Evolutionary conservation across 2,888 invertebrate species (phyloP).

Genomic region (Eudemis profundana): DNA sequence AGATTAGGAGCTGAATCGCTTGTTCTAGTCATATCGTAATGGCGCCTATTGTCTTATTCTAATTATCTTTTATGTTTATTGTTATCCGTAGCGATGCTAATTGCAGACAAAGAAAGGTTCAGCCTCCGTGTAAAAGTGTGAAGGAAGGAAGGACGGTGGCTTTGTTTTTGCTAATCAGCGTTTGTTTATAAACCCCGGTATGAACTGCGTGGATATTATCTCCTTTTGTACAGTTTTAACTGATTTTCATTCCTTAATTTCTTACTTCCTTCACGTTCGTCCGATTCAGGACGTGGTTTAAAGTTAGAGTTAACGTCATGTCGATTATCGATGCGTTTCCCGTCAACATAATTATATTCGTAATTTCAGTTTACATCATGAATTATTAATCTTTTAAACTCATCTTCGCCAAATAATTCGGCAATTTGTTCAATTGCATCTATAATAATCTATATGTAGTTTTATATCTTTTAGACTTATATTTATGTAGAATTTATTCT

Average conservation of each 20-base stretch:
- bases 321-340: neutral
- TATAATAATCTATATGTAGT: no score
- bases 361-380: neutral
- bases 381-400: neutral
- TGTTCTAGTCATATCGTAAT: constrained; percentile 12
- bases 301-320: neutral
- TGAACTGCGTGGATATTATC: constrained; percentile 5
- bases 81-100: constrained; percentile 16
- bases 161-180: constrained; percentile 19
- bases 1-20: constrained; percentile 8
- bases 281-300: neutral
- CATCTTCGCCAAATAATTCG: neutral
- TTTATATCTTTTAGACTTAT: no score
- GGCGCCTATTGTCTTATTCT: constrained; percentile 7
- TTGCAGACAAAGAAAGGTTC: constrained; percentile 29
- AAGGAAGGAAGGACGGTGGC: constrained; percentile 8
- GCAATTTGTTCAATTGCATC: no score
- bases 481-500: no score
- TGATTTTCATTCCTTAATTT: constrained; percentile 8
- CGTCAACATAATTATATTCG: neutral
- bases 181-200: constrained; percentile 5
- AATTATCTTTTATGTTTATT: constrained; percentile 23
- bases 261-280: constrained; percentile 1
- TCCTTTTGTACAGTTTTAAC: constrained; percentile 9
- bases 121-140: constrained; percentile 17